These are phyloP conservation scores for Mongoloraphidia duomilia DNA, from an alignment of 2,888 invertebrate genomes.

Conservation along the genomic window DNA sequence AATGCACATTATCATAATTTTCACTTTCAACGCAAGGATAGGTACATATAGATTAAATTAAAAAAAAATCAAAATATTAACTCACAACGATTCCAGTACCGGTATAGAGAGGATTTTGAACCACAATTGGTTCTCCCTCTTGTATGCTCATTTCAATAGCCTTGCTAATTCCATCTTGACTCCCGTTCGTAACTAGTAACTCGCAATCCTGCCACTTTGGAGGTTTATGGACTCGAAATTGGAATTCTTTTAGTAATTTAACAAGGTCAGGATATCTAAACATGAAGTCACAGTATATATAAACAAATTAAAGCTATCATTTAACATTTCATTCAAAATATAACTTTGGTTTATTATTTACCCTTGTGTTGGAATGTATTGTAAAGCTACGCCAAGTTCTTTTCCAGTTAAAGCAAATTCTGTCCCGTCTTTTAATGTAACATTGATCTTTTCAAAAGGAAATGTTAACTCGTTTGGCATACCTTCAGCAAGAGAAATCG, in stretches of 20 bases:
- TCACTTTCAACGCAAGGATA: too few relatives aligned
- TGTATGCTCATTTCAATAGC: conserved; percentile 56
- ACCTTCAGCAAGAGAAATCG: conserved; percentile 53
- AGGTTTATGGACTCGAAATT: conserved; percentile 46
- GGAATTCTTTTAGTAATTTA: conserved; percentile 45
- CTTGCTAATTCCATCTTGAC: conserved; percentile 65
- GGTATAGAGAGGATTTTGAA: conserved; percentile 56
- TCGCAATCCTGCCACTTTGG: conserved; percentile 46
- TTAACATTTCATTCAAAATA: neutral
- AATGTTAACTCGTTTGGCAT: conserved; percentile 61
- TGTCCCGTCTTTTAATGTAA: conserved; percentile 41
- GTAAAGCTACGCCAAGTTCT: conserved; percentile 49
- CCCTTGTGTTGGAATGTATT: conserved; percentile 64
- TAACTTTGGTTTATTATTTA: conserved; percentile 21
- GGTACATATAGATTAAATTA: too few relatives aligned
- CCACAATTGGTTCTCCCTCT: conserved; percentile 52
- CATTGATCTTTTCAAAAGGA: conserved; percentile 47
- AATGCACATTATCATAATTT: too few relatives aligned
- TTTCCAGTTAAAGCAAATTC: conserved; percentile 38
- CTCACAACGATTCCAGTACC: conserved; percentile 53
- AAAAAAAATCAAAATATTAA: conserved; percentile 10
- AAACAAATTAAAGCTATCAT: neutral
- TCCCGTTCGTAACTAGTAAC: conserved; percentile 54
- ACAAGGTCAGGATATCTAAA: conserved; percentile 41
- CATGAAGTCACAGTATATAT: conserved; percentile 3